Percentiles rank a stretch among this genome's conserved stretches.
Evolutionary conservation across 2,888 invertebrate species (phyloP).

Genomic region (Eristalis pertinax): DNA sequence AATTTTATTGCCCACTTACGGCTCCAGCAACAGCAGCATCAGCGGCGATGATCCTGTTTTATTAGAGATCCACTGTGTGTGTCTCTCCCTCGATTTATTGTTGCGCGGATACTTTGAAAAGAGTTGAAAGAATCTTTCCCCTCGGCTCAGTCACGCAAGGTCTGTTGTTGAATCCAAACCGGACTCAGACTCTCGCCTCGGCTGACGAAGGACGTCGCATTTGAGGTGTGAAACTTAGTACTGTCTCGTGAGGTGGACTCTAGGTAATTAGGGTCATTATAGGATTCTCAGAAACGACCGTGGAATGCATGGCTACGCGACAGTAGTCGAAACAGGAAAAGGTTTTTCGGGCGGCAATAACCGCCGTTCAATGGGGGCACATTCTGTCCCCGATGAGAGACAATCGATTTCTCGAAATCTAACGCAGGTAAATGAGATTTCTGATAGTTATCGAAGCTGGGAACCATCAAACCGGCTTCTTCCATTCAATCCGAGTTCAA

Average conservation of each 20-base stretch:
- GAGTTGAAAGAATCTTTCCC: constrained; percentile 29
- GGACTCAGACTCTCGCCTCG: background rate
- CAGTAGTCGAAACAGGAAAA: background rate
- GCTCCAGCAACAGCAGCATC: constrained; percentile 32
- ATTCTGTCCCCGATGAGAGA: too few relatives aligned
- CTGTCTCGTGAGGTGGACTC: constrained; percentile 30
- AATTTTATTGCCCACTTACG: constrained; percentile 71
- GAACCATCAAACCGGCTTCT: too few relatives aligned
- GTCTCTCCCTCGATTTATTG: constrained; percentile 19
- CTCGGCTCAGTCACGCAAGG: constrained; percentile 63
- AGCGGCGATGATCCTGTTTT: constrained; percentile 64
- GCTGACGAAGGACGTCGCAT: constrained; percentile 32
- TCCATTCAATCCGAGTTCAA: too few relatives aligned
- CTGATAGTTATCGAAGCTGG: too few relatives aligned
- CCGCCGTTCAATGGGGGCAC: background rate
- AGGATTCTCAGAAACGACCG: constrained; percentile 17
- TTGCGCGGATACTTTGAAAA: constrained; percentile 43
- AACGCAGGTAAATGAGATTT: too few relatives aligned
- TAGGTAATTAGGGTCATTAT: constrained; percentile 52
- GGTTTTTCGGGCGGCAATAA: background rate
- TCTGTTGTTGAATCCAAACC: constrained; percentile 27
- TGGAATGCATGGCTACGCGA: background rate
- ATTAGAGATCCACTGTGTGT: constrained; percentile 45
- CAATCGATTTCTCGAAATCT: too few relatives aligned
- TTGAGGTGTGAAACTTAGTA: constrained; percentile 57